A percentile compares a stretch with the other conserved stretches of the same genome.
Conservation (phyloP, 1,140 invertebrate species). For the Neodiprion lecontei region DNA sequence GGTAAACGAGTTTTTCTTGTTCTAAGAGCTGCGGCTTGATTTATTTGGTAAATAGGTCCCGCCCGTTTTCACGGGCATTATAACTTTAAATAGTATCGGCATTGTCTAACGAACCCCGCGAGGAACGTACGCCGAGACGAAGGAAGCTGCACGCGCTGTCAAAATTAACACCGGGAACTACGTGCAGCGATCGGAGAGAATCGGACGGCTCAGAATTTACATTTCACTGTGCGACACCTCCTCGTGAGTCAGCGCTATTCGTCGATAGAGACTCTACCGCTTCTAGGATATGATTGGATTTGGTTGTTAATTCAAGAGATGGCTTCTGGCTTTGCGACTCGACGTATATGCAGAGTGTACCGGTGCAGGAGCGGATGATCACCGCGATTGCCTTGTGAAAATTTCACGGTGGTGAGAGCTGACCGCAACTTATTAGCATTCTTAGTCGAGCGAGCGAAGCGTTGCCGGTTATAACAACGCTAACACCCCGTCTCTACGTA, state of each 20-base stretch:
- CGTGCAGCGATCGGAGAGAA: neutral
- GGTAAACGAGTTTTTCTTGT: conserved; percentile 5
- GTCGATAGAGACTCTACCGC: neutral
- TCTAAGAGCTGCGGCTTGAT: neutral
- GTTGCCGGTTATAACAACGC: neutral
- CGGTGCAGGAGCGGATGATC: no score
- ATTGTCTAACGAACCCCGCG: neutral
- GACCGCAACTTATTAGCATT: conserved; percentile 7
- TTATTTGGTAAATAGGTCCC: conserved; percentile 12
- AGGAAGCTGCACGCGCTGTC: neutral
- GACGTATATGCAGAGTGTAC: no score
- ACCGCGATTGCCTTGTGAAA: neutral
- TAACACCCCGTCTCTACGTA: neutral
- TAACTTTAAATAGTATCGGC: neutral
- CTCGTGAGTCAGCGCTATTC: conserved; percentile 10
- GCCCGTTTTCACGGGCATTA: conserved; percentile 5
- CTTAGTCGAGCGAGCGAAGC: conserved; percentile 4
- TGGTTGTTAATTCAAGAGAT: neutral
- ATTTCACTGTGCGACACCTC: neutral
- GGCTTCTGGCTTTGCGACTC: no score
- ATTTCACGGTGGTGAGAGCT: neutral
- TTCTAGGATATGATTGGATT: conserved; percentile 8
- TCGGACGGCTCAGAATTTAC: neutral
- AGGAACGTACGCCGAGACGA: neutral
- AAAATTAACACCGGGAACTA: neutral